phyloP scores from a whole-genome alignment of 1,140 invertebrate species.

The Mizuhopecten yessoensis region DNA sequence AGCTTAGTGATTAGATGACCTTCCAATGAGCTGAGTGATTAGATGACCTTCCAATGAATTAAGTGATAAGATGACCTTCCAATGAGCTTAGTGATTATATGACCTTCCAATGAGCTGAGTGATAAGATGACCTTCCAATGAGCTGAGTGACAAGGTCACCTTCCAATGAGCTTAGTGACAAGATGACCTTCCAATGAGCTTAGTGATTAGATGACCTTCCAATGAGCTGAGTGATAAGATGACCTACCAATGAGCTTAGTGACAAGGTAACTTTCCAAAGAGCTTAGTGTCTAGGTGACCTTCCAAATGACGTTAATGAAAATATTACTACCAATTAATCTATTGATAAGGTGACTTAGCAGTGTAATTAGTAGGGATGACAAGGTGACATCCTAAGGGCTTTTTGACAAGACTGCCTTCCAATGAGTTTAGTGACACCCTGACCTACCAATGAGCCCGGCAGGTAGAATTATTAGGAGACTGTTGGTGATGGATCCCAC shows the following conservation, averaged over 20 bases:
- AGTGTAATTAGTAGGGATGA: neutral
- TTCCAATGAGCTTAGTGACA: neutral
- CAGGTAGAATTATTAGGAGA: slow-evolving; percentile 71
- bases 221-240: neutral
- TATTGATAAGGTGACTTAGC: neutral
- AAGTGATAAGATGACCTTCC: too few relatives aligned
- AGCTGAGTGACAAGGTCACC: neutral
- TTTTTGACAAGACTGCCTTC: neutral
- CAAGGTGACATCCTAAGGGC: neutral
- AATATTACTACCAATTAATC: too few relatives aligned
- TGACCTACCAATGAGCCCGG: slow-evolving; percentile 69
- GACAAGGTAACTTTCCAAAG: too few relatives aligned
- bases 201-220: neutral
- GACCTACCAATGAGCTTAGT: neutral
- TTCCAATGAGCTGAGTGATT: too few relatives aligned
- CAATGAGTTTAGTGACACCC: neutral
- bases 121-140: neutral
- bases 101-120: neutral
- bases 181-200: neutral
- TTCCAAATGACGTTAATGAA: too few relatives aligned
- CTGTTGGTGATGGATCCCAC: slow-evolving; percentile 74
- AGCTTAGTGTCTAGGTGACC: too few relatives aligned
- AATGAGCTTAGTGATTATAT: neutral
- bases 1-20: too few relatives aligned
- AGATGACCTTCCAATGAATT: too few relatives aligned